Conservation (phyloP, 2,797 vertebrate genomes). For the Buphagus erythrorhynchus region DNA sequence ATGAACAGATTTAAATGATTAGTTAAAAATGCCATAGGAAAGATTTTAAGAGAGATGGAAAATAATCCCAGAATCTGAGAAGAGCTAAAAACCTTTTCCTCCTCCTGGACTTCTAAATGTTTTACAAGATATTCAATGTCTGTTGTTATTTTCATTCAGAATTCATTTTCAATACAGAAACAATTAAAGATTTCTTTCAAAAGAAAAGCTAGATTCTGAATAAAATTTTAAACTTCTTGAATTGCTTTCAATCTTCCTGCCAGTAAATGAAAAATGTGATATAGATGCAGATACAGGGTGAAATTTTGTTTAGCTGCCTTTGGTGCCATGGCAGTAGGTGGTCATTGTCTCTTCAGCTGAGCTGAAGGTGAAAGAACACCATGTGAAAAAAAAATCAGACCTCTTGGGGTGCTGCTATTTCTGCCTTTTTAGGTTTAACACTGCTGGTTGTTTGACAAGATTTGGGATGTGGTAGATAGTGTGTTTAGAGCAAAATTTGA, state of each 20-base stretch:
- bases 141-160: background rate
- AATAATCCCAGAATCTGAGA: background rate
- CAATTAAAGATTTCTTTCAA: background rate
- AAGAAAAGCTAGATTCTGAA: background rate
- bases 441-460: background rate
- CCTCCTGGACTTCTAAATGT: background rate
- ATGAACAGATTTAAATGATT: background rate
- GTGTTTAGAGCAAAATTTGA: background rate
- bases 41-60: background rate
- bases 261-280: background rate
- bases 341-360: background rate
- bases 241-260: background rate
- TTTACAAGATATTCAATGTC: background rate
- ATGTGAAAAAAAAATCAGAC: background rate
- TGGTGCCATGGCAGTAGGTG: background rate
- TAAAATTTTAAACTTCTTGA: background rate
- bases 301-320: background rate
- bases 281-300: background rate
- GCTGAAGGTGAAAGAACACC: background rate
- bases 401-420: background rate
- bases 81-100: background rate
- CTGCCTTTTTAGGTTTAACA: background rate
- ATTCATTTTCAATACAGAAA: background rate
- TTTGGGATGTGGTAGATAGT: background rate
- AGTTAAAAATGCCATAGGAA: background rate